Base-by-base conservation (phyloP, 1,140 invertebrate genomes). In the Drosophila rufa region DNA sequence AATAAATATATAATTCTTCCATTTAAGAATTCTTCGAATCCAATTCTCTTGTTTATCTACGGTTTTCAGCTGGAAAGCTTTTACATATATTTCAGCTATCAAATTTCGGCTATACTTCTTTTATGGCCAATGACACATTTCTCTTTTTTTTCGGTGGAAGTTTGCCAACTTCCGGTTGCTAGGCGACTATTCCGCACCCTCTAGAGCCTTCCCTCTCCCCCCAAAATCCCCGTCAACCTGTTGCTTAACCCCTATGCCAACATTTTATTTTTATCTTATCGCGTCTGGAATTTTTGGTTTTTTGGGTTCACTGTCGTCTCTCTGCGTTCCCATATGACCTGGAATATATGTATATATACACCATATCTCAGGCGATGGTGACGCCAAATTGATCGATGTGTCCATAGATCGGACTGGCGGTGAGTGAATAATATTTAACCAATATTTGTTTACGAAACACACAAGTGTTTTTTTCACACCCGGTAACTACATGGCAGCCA, bases 391-490 rank as follows among this genome's bases (percentile, higher is more conserved):
- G 77, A 69, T 74, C 78, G 71, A 65, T 66, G 79, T 67, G 47
- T 12, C 59, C 25, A 47, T 19, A 25, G 33, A 25, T 11, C 40
- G 40, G 27, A 53, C 27, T 55, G 11, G 36, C 19, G 19, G 14
- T 36, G 33, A n/a, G 30, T 81, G 85, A 85, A 90, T 90, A 85
- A 89, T 89, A 75, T 89, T 74, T 74, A n/a, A 73, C 67, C 75
- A 85, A 89, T 89, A 81, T 89, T 89, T 89, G 67, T 82, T 76
- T 65, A 76, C 53, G 78, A 84, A 82, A 90, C 84, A 90, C 84
- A 89, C 84, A 89, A 89, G 85, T 89, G 84, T 87, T 85, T 82
- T 85, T 87, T 85, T 89, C 80, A 78, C 80, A 78, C 80, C 74
- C 74, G 58, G 58, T 40, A 17, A 33, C 46, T 38, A 56, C 40